Base-by-base conservation (phyloP, 2,797 vertebrate genomes). In the Gymnoscopelus braueri region DNA sequence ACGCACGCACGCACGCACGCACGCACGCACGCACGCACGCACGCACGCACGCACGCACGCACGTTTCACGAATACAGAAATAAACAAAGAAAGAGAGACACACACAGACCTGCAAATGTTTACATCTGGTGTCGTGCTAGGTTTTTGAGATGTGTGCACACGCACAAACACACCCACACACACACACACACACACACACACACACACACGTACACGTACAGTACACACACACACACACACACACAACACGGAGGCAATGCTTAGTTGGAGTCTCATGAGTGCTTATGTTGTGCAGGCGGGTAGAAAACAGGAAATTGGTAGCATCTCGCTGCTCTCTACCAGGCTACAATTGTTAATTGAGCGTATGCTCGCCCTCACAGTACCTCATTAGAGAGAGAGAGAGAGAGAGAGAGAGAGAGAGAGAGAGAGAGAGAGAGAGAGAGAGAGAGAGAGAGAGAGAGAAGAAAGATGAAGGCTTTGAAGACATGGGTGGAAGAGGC, bases 391-490 rank as follows among this genome's bases (percentile, higher is more conserved):
- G 59, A 58, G 56, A 63, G 50, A 69, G 72, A 51, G 48, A 8
- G 44, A 59, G n/a, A 26, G 9, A 47, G 19, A 73, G 56, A 39
- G 48, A 54, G 51, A 60, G 49, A 53, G 54, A 54, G 44, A 59
- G 48, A 52, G 47, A 64, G 72, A 26, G 55, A 65, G 44, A 63
- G 54, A 74, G 74, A 69, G 62, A 72, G 60, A 65, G 24, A 65
- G 39, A 63, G 15, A 60, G 58, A 60, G 48, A 23, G 32, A 55
- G 35, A 73, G 49, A 54, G 39, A 51, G 24, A 2, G 39, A 67
- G 57, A 63, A 9, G 3, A 15, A 14, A 14, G n/a, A 47, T 32
- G 15, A 32, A 60, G 32, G 35, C 5, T 39, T 39, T 39, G 35
- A 4, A 29, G 26, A 29, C 26, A 29, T 29, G 26, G 26, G 26